Conservation (phyloP, 2,888 invertebrate species). For the Hedya salicella region DNA sequence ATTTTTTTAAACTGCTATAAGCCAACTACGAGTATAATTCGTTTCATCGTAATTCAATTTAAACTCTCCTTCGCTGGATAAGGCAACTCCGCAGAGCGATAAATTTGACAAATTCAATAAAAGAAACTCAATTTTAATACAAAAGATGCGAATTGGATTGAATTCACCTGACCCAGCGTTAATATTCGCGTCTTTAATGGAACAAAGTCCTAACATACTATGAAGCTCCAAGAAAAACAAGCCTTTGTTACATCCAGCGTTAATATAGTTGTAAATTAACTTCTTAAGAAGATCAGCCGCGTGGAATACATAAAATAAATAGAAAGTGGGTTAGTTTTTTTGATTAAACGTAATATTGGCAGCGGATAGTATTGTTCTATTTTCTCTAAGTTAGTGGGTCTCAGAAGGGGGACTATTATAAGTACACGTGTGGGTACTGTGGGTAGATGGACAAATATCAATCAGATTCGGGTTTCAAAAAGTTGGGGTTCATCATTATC, state of each 20-base stretch:
- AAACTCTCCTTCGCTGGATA: conserved; percentile 49
- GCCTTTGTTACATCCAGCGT: background rate
- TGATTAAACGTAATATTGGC: background rate
- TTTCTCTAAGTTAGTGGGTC: background rate
- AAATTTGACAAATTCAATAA: conserved; percentile 65
- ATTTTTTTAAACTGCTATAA: conserved; percentile 3
- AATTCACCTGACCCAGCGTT: conserved; percentile 55
- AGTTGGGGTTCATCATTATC: too few relatives aligned
- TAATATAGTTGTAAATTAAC: conserved; percentile 65
- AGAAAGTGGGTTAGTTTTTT: conserved; percentile 48
- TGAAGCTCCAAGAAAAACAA: too few relatives aligned
- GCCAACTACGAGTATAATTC: conserved; percentile 11
- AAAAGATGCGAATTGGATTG: conserved; percentile 53
- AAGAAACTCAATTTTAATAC: conserved; percentile 64
- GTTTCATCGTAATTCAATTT: conserved; percentile 40
- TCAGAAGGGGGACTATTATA: too few relatives aligned
- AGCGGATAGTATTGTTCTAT: background rate
- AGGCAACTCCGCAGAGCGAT: conserved; percentile 53
- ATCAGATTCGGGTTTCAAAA: too few relatives aligned
- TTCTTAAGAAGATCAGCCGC: conserved; percentile 59
- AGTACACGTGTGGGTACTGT: too few relatives aligned
- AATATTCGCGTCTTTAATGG: conserved; percentile 49
- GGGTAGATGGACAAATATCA: too few relatives aligned
- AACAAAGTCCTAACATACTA: background rate
- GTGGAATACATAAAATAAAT: conserved; percentile 69